Conservation (phyloP, 1,140 invertebrate genomes). For the Halotydeus destructor region DNA sequence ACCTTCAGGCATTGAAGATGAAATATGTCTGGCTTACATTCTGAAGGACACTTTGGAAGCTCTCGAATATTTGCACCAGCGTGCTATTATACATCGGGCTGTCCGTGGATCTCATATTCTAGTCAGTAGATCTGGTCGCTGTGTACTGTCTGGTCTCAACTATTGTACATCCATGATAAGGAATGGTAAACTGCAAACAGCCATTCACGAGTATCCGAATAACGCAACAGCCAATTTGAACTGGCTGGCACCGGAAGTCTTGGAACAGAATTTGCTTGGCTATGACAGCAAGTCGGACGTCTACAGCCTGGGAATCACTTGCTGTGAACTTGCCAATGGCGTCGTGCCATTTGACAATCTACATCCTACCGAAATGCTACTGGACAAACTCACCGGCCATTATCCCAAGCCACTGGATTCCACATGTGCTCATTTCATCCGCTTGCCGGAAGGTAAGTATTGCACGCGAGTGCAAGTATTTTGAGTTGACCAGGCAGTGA, state of each 20-base stretch:
- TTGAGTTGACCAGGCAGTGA: not conserved
- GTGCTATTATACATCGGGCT: constrained; percentile 58
- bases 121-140: constrained; percentile 38
- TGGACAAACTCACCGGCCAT: constrained; percentile 61
- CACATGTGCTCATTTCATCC: constrained; percentile 35
- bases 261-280: constrained; percentile 68
- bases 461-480: not conserved
- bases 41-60: constrained; percentile 51
- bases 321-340: constrained; percentile 74
- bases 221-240: constrained; percentile 46
- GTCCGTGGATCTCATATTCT: constrained; percentile 39
- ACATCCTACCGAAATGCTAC: constrained; percentile 60
- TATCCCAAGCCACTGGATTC: constrained; percentile 52
- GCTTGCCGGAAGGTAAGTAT: not conserved
- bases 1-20: constrained; percentile 49
- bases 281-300: constrained; percentile 74
- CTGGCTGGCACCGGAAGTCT: constrained; percentile 72
- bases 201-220: constrained; percentile 48
- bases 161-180: constrained; percentile 47
- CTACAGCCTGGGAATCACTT: constrained; percentile 65
- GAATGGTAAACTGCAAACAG: constrained; percentile 41
- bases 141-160: constrained; percentile 48
- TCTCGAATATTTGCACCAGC: constrained; percentile 58
- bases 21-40: constrained; percentile 53
- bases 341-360: constrained; percentile 61